phyloP scores from a whole-genome alignment of 1,140 invertebrate genomes.

The Holcopasites calliopsidis region DNA sequence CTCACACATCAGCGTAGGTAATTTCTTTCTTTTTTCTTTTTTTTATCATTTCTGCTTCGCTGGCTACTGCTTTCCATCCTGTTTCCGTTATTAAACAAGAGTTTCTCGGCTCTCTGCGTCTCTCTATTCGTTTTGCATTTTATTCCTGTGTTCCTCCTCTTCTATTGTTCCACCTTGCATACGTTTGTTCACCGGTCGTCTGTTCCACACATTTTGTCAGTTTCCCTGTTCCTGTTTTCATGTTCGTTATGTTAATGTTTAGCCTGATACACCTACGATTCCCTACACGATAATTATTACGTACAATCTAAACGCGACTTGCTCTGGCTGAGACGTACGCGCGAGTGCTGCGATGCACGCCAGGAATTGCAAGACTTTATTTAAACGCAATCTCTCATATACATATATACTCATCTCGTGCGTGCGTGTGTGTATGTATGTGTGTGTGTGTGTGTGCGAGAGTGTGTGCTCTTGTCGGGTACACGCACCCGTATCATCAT shows the following conservation, averaged over 20 bases:
- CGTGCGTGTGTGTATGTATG: slow-evolving; percentile 35
- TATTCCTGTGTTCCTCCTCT: slow-evolving; percentile 33
- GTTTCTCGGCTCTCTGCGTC: slow-evolving; percentile 47
- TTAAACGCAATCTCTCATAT: slow-evolving; percentile 45
- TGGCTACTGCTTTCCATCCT: slow-evolving; percentile 60
- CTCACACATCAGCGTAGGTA: slow-evolving; percentile 75
- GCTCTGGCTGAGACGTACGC: slow-evolving; percentile 61
- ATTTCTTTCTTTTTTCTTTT: slow-evolving; percentile 22
- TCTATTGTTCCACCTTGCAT: background rate
- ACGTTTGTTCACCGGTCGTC: slow-evolving; percentile 32
- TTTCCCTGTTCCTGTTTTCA: slow-evolving; percentile 41
- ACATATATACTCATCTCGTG: slow-evolving; percentile 55
- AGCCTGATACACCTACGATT: slow-evolving; percentile 62
- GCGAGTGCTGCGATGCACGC: slow-evolving; percentile 58
- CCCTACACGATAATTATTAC: slow-evolving; percentile 63
- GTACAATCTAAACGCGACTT: slow-evolving; percentile 63
- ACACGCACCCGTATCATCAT: no score
- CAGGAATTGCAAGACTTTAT: slow-evolving; percentile 55
- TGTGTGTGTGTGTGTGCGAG: no score
- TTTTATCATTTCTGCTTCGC: slow-evolving; percentile 46
- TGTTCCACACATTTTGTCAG: slow-evolving; percentile 26
- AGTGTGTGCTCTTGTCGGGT: no score
- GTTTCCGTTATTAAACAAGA: slow-evolving; percentile 68
- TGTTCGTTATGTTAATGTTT: slow-evolving; percentile 58
- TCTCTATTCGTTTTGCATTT: slow-evolving; percentile 14